Evolutionary conservation across 2,113 vertebrate genomes (phyloP).

Genomic region (Smithornis capensis): DNA sequence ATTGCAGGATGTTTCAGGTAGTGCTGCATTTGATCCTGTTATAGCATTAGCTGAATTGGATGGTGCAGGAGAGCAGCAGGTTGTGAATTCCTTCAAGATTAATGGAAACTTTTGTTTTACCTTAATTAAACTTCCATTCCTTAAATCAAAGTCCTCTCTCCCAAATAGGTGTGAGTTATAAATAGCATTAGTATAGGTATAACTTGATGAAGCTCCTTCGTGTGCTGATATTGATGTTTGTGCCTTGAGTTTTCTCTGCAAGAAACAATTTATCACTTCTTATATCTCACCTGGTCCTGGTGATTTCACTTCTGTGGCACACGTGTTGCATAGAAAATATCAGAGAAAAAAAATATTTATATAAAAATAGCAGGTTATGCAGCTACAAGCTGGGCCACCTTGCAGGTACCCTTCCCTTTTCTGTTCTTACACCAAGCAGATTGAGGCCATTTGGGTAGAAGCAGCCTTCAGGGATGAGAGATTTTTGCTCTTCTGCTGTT

Average conservation of each 20-base stretch:
- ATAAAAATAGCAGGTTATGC: neutral
- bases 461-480: neutral
- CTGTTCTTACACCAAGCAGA: neutral
- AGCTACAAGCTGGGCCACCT: neutral
- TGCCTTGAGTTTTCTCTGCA: neutral
- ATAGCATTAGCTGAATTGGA: neutral
- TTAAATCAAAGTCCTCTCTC: neutral
- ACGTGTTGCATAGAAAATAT: neutral
- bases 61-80: neutral
- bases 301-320: neutral
- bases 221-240: neutral
- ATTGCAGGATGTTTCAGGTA: neutral
- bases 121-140: conserved; percentile 23
- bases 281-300: neutral
- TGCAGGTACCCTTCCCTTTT: neutral
- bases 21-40: neutral
- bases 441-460: neutral
- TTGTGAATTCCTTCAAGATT: conserved; percentile 21
- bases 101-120: conserved; percentile 31
- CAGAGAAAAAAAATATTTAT: neutral
- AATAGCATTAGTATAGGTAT: neutral
- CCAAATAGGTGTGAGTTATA: neutral
- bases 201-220: neutral
- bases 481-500: neutral
- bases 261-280: neutral